Evolutionary conservation across 2,888 invertebrate species (phyloP).

Genomic region (Athripsodes cinereus): DNA sequence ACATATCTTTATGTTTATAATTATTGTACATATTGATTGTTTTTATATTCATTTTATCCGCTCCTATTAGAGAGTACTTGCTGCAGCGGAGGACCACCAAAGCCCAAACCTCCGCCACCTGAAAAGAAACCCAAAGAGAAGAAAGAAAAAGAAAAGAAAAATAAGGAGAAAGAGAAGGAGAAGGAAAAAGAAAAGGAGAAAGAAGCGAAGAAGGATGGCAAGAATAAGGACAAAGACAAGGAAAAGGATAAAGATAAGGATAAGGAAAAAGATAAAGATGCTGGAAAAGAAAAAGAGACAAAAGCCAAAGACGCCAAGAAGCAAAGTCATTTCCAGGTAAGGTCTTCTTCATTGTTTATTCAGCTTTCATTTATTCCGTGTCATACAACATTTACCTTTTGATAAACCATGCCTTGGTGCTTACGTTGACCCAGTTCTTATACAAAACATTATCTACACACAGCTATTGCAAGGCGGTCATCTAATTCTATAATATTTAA

Average conservation of each 20-base stretch:
- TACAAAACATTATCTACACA: no score
- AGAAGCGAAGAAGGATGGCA: slow-evolving; percentile 49
- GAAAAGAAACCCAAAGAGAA: slow-evolving; percentile 66
- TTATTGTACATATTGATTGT: no score
- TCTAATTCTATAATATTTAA: no score
- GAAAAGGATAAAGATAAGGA: slow-evolving; percentile 52
- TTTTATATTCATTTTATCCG: neutral
- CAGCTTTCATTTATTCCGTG: neutral
- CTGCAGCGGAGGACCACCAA: slow-evolving; percentile 66
- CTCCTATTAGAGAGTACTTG: slow-evolving; percentile 65
- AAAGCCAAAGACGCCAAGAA: slow-evolving; percentile 55
- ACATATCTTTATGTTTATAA: no score
- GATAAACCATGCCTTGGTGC: neutral
- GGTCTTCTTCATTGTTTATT: neutral
- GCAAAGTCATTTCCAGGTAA: slow-evolving; percentile 62
- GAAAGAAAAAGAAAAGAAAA: slow-evolving; percentile 46
- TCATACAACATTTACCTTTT: neutral
- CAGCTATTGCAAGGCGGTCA: no score
- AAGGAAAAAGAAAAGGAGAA: slow-evolving; percentile 49
- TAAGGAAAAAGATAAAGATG: slow-evolving; percentile 49
- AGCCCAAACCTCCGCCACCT: slow-evolving; percentile 58
- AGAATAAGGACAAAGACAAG: slow-evolving; percentile 51
- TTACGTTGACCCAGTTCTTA: neutral
- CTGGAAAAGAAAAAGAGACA: slow-evolving; percentile 55
- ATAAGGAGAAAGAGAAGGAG: slow-evolving; percentile 41